Percentiles rank a stretch among this genome's conserved stretches.
phyloP scores from a whole-genome alignment of 2,888 invertebrate species.

The Zaprionus bogoriensis region DNA sequence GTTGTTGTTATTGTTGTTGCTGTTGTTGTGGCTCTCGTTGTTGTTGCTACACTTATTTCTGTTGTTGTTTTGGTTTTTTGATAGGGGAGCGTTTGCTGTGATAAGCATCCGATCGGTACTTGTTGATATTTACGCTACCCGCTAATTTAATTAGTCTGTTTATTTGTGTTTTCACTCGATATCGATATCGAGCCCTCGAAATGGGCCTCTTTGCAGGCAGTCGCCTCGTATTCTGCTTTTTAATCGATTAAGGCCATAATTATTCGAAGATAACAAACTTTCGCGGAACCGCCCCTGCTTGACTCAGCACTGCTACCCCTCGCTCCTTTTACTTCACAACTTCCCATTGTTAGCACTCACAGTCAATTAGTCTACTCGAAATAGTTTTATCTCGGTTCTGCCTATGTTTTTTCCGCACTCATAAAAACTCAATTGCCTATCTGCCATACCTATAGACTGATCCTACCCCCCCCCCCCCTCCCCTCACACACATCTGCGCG shows the following conservation, averaged over 20 bases:
- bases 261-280: no score
- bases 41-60: constrained; percentile 20
- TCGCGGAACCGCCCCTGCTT: no score
- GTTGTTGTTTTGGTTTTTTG: constrained; percentile 25
- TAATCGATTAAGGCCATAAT: background rate
- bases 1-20: background rate
- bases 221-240: no score
- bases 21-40: constrained; percentile 5
- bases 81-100: constrained; percentile 14
- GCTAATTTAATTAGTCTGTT: constrained; percentile 62
- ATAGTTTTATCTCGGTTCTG: no score
- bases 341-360: background rate
- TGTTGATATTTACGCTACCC: constrained; percentile 37
- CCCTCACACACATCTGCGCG: background rate
- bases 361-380: background rate
- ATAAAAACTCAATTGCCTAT: background rate
- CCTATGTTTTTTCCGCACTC: no score
- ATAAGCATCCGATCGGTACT: constrained; percentile 19
- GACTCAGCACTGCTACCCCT: no score
- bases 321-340: background rate
- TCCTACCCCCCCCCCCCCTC: background rate
- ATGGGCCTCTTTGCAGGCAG: background rate
- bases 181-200: constrained; percentile 10
- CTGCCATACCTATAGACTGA: background rate
- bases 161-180: constrained; percentile 40